These are phyloP conservation scores for Petrocephalus zakoni DNA, from an alignment of 2,113 vertebrate genomes.

Conservation along the genomic window DNA sequence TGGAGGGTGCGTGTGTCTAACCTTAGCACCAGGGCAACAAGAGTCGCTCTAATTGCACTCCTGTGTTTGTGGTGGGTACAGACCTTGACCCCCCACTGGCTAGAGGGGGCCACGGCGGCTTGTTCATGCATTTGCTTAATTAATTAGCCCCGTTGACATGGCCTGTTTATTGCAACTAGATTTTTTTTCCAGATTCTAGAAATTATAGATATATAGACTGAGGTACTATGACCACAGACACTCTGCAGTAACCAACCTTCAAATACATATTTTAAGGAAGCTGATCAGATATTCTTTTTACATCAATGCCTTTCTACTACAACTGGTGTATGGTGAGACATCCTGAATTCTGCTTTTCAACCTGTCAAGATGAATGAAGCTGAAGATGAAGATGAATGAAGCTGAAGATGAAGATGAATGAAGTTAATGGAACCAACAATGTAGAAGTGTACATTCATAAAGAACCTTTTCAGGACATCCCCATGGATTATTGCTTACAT, in stretches of 20 bases:
- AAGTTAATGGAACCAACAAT: background rate
- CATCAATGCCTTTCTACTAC: background rate
- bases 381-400: background rate
- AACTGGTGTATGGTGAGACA: background rate
- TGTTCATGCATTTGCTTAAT: background rate
- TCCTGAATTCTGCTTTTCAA: background rate
- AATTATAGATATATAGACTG: background rate
- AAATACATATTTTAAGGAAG: background rate
- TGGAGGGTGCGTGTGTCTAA: constrained; percentile 41
- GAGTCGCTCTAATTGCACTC: constrained; percentile 53
- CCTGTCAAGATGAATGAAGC: background rate
- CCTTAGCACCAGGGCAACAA: constrained; percentile 63
- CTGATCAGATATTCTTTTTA: background rate
- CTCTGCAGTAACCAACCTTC: background rate
- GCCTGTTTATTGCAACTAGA: background rate
- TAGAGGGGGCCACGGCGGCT: too few relatives aligned
- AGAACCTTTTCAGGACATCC: background rate
- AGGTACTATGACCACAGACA: background rate
- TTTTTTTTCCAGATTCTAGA: background rate
- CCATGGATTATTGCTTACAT: background rate
- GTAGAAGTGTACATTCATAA: background rate
- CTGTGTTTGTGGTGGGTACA: constrained; percentile 51
- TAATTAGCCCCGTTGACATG: background rate
- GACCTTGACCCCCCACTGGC: constrained; percentile 14
- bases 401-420: background rate